Base-by-base conservation (phyloP, 2,797 vertebrate genomes). In the Phataginus tetradactyla region DNA sequence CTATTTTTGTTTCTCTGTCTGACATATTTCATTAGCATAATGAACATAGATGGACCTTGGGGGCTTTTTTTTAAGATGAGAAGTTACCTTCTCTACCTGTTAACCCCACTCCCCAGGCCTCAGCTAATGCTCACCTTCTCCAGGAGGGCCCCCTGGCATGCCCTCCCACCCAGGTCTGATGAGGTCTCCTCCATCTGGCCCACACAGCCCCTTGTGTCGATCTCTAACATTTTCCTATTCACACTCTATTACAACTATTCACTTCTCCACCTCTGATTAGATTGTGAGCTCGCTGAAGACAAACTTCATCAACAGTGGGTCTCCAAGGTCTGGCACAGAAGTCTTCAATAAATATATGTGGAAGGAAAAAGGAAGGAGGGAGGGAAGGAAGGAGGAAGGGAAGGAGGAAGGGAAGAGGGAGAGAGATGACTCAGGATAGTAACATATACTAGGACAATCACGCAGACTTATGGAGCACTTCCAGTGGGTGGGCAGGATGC, bases 211-310 rank as follows among this genome's bases (percentile, higher is more conserved):
- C 37, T 53, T 4, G 6, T 32, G 14, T 15, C 15, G 3, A 21
- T 12, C 51, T 6, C 74, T 3, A n/a, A 53, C 23, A 10, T n/a
- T 27, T 64, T 29, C 55, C 51, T 61, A 32, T 59, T 23, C 51
- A 39, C 0, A 0, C 29, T 39, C 20, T 20, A 10, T 0, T 39
- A 10, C 2, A 57, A 29, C 13, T 20, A 1, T 12, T 42, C 13
- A 29, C 18, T 27, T 45, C 53, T 59, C 34, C 39, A 2, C 17
- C 34, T 57, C 49, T 27, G 2, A 37, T 32, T 11, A 84, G 51
- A 63, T 4, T 21, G 32, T 27, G 42, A 90, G 57, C 51, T 74
- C 34, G 69, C 3, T 64, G 37, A 83, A 80, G 51, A 69, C 32
- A 64, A 51, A 55, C 9, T 39, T 23, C 45, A 23, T 34, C 57